These are phyloP conservation scores for Acarapis woodi DNA, from an alignment of 1,140 invertebrate species.

Conservation along the genomic window DNA sequence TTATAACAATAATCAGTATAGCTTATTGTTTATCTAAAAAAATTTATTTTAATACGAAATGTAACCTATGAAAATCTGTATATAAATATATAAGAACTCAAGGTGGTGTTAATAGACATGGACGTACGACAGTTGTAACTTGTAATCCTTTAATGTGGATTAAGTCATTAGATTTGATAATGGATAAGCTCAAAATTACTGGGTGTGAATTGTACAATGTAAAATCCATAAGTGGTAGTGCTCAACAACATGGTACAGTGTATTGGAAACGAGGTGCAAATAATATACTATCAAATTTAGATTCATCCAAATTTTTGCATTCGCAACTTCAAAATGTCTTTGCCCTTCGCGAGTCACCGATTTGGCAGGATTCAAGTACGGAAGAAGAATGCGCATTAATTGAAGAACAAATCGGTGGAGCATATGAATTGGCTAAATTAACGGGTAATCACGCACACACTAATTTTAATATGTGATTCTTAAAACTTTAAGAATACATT, in stretches of 20 bases:
- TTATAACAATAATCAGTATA: background rate
- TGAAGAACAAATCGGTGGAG: constrained; percentile 46
- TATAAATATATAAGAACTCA: constrained; percentile 26
- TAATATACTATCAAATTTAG: constrained; percentile 28
- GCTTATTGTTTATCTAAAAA: background rate
- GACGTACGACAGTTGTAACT: constrained; percentile 31
- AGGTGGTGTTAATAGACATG: constrained; percentile 36
- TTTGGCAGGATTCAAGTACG: constrained; percentile 91
- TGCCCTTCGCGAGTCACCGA: constrained; percentile 45
- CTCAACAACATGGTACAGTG: constrained; percentile 81
- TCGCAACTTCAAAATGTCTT: constrained; percentile 41
- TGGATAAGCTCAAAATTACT: constrained; percentile 41
- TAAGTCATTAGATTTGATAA: constrained; percentile 64
- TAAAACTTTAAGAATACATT: no score
- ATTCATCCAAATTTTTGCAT: constrained; percentile 44
- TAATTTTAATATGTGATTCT: no score
- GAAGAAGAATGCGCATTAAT: constrained; percentile 40
- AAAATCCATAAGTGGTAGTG: constrained; percentile 52
- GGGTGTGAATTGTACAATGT: constrained; percentile 54
- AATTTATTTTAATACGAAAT: background rate
- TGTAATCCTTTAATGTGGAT: constrained; percentile 75
- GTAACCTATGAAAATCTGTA: background rate
- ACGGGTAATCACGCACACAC: no score
- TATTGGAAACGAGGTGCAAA: constrained; percentile 57
- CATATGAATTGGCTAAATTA: constrained; percentile 40